A percentile compares a stretch with the other conserved stretches of the same genome.
Evolutionary conservation across 2,113 vertebrate species (phyloP).

Genomic region (Todiramphus chloris): DNA sequence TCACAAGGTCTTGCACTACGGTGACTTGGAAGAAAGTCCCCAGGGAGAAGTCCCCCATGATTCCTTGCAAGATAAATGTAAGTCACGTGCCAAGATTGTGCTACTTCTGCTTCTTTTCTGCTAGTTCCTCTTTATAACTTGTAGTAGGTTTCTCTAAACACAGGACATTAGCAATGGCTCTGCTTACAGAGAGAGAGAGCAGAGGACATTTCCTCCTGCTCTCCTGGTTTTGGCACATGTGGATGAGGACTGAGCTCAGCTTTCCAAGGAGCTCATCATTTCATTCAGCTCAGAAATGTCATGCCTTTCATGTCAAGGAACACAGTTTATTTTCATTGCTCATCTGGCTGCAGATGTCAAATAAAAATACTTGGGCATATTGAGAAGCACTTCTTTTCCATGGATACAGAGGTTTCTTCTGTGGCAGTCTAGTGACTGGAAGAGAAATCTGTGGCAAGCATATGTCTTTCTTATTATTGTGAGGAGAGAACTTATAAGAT

Average conservation of each 20-base stretch:
- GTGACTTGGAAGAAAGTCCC: constrained; percentile 96
- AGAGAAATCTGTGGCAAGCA: neutral
- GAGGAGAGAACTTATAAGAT: neutral
- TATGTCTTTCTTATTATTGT: neutral
- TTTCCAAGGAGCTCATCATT: neutral
- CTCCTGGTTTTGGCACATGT: neutral
- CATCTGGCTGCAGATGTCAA: neutral
- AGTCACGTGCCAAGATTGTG: constrained; percentile 59
- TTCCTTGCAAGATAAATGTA: constrained; percentile 96
- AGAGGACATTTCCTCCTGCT: neutral
- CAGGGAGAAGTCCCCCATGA: constrained; percentile 96
- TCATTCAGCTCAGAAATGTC: neutral
- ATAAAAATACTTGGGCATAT: neutral
- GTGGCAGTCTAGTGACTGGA: neutral
- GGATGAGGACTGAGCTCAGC: neutral
- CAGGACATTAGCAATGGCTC: neutral
- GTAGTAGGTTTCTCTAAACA: neutral
- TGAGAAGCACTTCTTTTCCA: neutral
- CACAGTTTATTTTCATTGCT: neutral
- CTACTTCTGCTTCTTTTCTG: neutral
- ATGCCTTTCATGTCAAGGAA: neutral
- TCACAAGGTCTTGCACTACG: constrained; percentile 99
- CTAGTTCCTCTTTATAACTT: neutral
- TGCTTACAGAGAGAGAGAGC: neutral
- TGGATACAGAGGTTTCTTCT: neutral